Evolutionary conservation across 1,140 invertebrate genomes (phyloP).

Genomic region (Dryas iulia): DNA sequence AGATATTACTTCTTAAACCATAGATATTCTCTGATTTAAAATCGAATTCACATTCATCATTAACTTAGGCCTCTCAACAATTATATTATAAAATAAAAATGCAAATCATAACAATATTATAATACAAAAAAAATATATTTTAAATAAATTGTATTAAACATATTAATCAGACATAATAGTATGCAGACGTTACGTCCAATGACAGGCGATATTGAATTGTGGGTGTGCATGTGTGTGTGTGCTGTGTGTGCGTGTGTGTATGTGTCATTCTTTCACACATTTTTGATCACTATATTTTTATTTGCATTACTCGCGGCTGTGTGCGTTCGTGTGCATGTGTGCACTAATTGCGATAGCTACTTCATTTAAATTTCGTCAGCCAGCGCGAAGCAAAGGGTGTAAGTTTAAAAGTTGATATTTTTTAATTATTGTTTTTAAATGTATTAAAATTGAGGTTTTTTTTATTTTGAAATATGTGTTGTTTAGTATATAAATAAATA

Average conservation of each 20-base stretch:
- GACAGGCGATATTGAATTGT: slow-evolving; percentile 76
- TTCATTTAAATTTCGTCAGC: slow-evolving; percentile 79
- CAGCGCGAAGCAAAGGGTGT: slow-evolving; percentile 46
- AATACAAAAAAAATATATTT: background rate
- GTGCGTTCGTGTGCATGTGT: slow-evolving; percentile 51
- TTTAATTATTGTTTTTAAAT: background rate
- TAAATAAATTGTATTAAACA: slow-evolving; percentile 2
- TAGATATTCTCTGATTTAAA: no score
- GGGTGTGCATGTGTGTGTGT: slow-evolving; percentile 44
- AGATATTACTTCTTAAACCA: no score
- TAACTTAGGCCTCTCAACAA: no score
- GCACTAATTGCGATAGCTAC: slow-evolving; percentile 79
- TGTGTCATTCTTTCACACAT: slow-evolving; percentile 72
- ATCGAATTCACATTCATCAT: no score
- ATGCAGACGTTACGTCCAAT: slow-evolving; percentile 63
- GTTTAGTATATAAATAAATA: no score
- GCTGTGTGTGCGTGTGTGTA: background rate
- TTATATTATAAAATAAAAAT: no score
- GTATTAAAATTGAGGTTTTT: background rate
- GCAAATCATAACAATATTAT: background rate
- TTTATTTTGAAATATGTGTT: no score
- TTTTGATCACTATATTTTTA: slow-evolving; percentile 76
- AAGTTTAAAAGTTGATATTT: slow-evolving; percentile 40
- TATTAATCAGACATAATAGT: slow-evolving; percentile 30
- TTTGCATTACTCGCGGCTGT: slow-evolving; percentile 47